These are phyloP conservation scores for Temnothorax rugatulus DNA, from an alignment of 2,888 invertebrate genomes.

Conservation along the genomic window DNA sequence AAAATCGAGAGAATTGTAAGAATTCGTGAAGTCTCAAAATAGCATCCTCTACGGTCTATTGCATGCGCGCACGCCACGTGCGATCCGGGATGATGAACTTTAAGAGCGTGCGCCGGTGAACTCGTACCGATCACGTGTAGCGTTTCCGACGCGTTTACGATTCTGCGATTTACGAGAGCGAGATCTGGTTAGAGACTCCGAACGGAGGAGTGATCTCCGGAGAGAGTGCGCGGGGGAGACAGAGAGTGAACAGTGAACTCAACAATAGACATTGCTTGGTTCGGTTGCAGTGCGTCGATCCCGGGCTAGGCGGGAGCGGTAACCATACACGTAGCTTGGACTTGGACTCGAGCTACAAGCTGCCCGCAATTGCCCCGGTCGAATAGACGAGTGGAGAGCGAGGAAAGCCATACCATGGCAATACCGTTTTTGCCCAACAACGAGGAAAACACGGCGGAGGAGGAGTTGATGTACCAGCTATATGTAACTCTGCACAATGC, in stretches of 20 bases:
- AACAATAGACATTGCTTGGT: constrained; percentile 53
- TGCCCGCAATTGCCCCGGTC: constrained; percentile 8
- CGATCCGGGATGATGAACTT: constrained; percentile 63
- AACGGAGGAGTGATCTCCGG: background rate
- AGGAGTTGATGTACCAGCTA: constrained; percentile 83
- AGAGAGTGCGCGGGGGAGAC: constrained; percentile 36
- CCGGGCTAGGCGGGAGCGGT: background rate
- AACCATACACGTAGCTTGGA: background rate
- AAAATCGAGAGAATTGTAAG: background rate
- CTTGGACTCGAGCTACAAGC: constrained; percentile 1
- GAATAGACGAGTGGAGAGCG: constrained; percentile 16
- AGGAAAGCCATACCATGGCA: constrained; percentile 75
- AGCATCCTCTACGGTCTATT: background rate
- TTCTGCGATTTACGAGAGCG: background rate
- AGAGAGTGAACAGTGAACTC: constrained; percentile 44
- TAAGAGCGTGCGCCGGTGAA: constrained; percentile 68
- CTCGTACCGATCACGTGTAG: constrained; percentile 61
- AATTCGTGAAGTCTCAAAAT: background rate
- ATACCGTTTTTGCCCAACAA: constrained; percentile 84
- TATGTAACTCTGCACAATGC: constrained; percentile 84
- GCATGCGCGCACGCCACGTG: constrained; percentile 45
- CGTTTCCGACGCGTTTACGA: background rate
- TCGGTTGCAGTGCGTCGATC: constrained; percentile 67
- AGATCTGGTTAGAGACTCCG: background rate
- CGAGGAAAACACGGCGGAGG: constrained; percentile 77